Evolutionary conservation across 64 coral and sea anemone genomes (phyloP).

Genomic region (Pachyseris speciosa): DNA sequence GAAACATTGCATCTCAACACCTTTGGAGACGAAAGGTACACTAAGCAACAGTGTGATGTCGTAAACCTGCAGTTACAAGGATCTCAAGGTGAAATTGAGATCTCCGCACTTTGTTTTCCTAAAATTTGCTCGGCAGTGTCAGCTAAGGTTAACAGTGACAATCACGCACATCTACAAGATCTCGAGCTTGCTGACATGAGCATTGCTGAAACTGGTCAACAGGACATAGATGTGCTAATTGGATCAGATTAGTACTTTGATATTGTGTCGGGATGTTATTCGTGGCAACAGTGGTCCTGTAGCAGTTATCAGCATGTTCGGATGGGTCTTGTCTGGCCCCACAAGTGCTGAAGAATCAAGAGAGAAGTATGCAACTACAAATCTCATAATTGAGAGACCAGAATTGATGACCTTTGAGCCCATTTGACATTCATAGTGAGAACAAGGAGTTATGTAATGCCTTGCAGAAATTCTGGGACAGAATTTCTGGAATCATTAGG

Average conservation of each 20-base stretch:
- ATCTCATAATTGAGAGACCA: slow-evolving; percentile 59
- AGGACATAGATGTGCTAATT: slow-evolving; percentile 54
- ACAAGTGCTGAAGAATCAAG: background rate
- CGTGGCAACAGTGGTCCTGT: slow-evolving; percentile 55
- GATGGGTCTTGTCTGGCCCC: slow-evolving; percentile 71
- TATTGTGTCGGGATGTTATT: slow-evolving; percentile 44
- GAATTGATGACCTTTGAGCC: slow-evolving; percentile 52
- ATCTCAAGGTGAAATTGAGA: slow-evolving; percentile 10
- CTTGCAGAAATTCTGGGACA: slow-evolving; percentile 54
- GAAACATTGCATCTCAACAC: slow-evolving; percentile 30
- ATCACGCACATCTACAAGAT: slow-evolving; percentile 20
- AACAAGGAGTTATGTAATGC: background rate
- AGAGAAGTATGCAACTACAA: slow-evolving; percentile 15
- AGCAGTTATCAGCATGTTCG: slow-evolving; percentile 66
- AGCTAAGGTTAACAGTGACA: background rate
- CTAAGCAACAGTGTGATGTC: slow-evolving; percentile 40
- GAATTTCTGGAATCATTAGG: slow-evolving; percentile 67
- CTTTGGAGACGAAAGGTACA: slow-evolving; percentile 58
- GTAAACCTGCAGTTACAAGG: slow-evolving; percentile 28
- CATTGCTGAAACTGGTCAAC: background rate
- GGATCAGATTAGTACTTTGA: slow-evolving; percentile 77
- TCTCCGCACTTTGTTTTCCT: slow-evolving; percentile 50
- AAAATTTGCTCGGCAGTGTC: slow-evolving; percentile 29
- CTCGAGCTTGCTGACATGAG: slow-evolving; percentile 50
- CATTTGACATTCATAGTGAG: background rate